These are phyloP conservation scores for Pardalotus punctatus DNA, from an alignment of 2,113 vertebrate genomes.

Conservation along the genomic window DNA sequence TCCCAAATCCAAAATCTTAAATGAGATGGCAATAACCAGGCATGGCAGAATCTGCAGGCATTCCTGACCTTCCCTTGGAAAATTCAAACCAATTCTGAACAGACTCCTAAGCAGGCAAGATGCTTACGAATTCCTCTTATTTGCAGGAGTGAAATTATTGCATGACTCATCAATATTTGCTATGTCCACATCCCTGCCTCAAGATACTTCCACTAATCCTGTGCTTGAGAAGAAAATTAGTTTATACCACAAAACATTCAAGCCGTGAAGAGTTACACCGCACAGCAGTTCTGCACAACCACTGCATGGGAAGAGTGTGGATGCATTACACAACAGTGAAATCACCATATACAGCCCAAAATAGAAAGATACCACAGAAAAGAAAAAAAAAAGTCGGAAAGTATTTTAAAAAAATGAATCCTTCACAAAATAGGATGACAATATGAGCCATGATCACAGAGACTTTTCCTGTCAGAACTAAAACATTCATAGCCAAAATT, in stretches of 20 bases:
- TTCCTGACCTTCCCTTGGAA: neutral
- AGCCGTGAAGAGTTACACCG: neutral
- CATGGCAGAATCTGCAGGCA: neutral
- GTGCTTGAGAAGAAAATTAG: neutral
- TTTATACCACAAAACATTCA: neutral
- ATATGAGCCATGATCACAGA: neutral
- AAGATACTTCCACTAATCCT: neutral
- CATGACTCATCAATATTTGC: neutral
- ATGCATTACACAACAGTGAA: neutral
- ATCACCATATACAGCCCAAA: neutral
- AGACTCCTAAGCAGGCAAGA: neutral
- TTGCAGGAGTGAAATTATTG: neutral
- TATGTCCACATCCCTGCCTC: neutral
- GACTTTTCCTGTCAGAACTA: neutral
- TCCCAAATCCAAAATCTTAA: neutral
- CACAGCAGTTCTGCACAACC: neutral
- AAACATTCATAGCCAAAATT: neutral
- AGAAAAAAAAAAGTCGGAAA: neutral
- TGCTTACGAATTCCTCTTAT: neutral
- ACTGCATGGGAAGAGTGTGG: fast-evolving
- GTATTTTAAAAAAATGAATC: neutral
- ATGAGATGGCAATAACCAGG: neutral
- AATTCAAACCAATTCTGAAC: neutral
- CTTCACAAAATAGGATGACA: neutral
- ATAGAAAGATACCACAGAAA: neutral